Evolutionary conservation across 1,140 invertebrate species (phyloP), one percentile per base, ranked within the genome.

Genomic region (Diploscapter pachys): DNA sequence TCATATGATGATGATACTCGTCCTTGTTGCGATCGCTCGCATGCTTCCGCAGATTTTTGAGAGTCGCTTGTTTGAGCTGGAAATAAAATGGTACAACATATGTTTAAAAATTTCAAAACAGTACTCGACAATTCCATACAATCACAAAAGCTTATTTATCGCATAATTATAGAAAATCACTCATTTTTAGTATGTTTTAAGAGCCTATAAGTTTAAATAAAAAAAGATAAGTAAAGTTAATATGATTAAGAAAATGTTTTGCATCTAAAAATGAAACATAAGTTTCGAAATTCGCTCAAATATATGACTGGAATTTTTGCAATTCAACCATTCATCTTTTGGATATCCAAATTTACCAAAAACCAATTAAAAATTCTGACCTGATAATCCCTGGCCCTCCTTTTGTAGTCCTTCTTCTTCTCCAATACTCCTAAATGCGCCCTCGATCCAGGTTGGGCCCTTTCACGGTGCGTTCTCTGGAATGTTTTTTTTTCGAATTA

Each of bases 1-100:
- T 91, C 96, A 99, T 99, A 82, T 98, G 95, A 87, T 93, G 95
- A 85, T 96, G 93, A 87, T 98, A 99, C 88, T 99, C 96, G 91
- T 99, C 95, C 2, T 94, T 94, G 90, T 98, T 99, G 85, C 91
- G 93, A 81, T 96, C 92, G 11, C 95, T 86, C 0, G 93, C 95
- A 65, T 92, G 90, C 85, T 91, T 92, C 64, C 90, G 90, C 51
- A 98, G 86, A n/a, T 92, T 80, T 85, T 94, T 92, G 0, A 98
- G 82, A 0, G 92, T 92, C 52, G 90, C 89, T 72, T 93, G n/a
- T 31, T 31, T 31, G 31, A 31, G 31, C 57, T 59, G 57, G 13
- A 59, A 31, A 31, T 31, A 31, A 31, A 31, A 31, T 31, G 31
- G 31, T 31, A 31, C 31, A 31, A 31, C 31, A 31, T 31, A 31